Evolutionary conservation across 1,140 invertebrate genomes (phyloP), one percentile per base, ranked within the genome.

Genomic region (Neodiprion lecontei): DNA sequence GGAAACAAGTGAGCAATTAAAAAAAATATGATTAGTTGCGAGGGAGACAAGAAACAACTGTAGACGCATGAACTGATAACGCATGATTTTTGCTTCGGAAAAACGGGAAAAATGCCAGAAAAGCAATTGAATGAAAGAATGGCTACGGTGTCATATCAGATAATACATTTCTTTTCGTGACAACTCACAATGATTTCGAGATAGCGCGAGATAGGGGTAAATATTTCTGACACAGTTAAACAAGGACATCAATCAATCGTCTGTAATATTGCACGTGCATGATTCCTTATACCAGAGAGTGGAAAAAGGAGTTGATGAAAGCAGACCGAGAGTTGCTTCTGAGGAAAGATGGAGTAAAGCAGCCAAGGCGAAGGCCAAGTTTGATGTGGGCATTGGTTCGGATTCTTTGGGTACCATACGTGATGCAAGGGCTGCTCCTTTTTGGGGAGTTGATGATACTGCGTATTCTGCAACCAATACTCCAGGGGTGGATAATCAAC

Each of bases 401-500:
- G 53, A 85, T 88, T 12, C 91, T 91, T 76, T 79, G 85, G 69
- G 82, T 84, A 76, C 82, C 83, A 4, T 91, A 88, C 69, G n/a
- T 89, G 2, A 77, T 82, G 5, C 83, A 87, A 17, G 88, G 88
- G 1, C 40, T 89, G 0, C 80, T 89, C 67, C 77, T 86, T 66
- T 82, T 89, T 5, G 7, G 87, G 0, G 82, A 84, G 77, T 79
- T 83, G 28, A 67, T 83, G 1, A 3, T 80, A 0, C 71, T 82
- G 70, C 87, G 88, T 65, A 87, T 89, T 2, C 66, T 81, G 0
- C 83, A 87, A 9, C 91, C 91, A 0, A 76, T 92, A 0, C 82
- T 91, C 9, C 88, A 91, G 49, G 89, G 90, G 0, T 81, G 83
- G 76, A 81, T 93, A 3, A 88, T 93, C 40, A 84, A 79, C 4